Conservation (phyloP, 1,140 invertebrate species). For the Chironomus striatipennis region DNA sequence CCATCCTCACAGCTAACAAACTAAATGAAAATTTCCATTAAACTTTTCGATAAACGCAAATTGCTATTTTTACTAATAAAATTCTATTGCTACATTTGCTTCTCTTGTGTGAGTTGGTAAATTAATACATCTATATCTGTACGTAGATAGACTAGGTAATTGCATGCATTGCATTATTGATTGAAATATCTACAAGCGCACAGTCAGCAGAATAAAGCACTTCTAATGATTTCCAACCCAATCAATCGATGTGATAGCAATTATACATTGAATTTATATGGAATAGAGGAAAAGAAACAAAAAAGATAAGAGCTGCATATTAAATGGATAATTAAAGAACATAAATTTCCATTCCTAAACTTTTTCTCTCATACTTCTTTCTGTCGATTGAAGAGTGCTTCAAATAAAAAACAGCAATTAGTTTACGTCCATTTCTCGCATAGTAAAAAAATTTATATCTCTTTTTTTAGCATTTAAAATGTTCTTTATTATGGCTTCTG, state of each 20-base stretch:
- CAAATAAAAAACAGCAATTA: neutral
- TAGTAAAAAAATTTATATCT: too few relatives aligned
- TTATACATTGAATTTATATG: neutral
- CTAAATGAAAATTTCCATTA: conserved; percentile 14
- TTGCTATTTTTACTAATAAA: neutral
- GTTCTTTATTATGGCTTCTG: neutral
- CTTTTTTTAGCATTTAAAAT: too few relatives aligned
- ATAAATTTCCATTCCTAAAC: conserved; percentile 10
- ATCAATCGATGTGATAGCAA: conserved; percentile 12
- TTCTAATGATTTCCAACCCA: neutral
- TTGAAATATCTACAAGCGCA: neutral
- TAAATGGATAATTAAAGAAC: conserved; percentile 23
- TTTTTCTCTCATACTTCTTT: neutral
- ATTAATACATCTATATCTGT: too few relatives aligned
- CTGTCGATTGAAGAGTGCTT: neutral
- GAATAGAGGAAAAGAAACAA: neutral
- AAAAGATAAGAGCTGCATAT: conserved; percentile 12
- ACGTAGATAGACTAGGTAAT: too few relatives aligned
- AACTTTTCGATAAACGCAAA: neutral
- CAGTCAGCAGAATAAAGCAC: neutral
- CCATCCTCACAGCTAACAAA: neutral
- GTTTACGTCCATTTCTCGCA: neutral
- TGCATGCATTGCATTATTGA: too few relatives aligned
- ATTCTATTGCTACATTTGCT: neutral
- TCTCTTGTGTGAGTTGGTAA: too few relatives aligned